Evolutionary conservation across 2,797 vertebrate genomes (phyloP), one percentile per base, ranked within the genome.

Genomic region (Mareca penelope): DNA sequence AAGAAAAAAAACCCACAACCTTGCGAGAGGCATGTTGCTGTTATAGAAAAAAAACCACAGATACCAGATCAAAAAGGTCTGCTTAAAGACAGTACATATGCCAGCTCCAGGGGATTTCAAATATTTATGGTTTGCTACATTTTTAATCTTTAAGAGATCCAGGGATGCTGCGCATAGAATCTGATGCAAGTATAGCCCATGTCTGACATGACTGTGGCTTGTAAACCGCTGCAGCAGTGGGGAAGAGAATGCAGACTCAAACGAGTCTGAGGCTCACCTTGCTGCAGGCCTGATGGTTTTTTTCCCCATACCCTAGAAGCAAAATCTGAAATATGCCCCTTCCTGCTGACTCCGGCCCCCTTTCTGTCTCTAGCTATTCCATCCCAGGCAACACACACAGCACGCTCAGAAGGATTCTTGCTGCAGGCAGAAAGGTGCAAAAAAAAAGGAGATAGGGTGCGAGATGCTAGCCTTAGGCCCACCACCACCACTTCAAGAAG

Each of bases 101-200:
- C 94, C 89, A 97, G 97, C 98, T 98, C 92, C 85, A 84, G 96
- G 98, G 96, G 96, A 95, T 97, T 97, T 98, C 97, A 98, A 98
- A 98, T 98, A 98, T 98, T 98, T 98, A 98, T 98, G 88, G 86
- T 97, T 96, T 85, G 89, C 96, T 98, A 95, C 97, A 98, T 98
- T 97, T 98, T 98, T 98, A 96, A 98, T 98, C 97, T 96, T 88
- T 89, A 84, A 93, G 96, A 96, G 92, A 96, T 97, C 94, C 94
- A 89, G 92, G 94, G 94, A 96, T 87, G 76, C 93, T 95, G 50
- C 37, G 12, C 1, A n/a, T 72, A 59, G 95, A 97, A 95, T 89
- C 52, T 15, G 88, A 86, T 86, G 80, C 56, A 85, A 92, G 77
- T 65, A 61, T 21, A 57, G 39, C 35, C 86, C 18, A 31, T 63